Evolutionary conservation across 2,888 invertebrate genomes (phyloP).

Genomic region (Drosophila paucipuncta): DNA sequence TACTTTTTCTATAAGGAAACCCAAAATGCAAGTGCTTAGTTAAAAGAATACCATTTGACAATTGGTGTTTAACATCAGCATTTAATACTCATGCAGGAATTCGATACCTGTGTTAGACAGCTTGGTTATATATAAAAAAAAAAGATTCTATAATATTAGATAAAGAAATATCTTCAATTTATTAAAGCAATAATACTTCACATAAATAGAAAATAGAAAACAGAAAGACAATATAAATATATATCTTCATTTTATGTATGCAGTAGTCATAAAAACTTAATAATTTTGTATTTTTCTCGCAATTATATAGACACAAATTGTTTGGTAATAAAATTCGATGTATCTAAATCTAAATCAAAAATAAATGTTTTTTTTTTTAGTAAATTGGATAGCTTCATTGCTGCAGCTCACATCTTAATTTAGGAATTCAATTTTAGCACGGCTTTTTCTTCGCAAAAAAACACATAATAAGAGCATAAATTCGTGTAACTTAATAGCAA

Average conservation of each 20-base stretch:
- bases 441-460: neutral
- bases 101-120: neutral
- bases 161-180: neutral
- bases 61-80: neutral
- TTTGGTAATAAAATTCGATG: neutral
- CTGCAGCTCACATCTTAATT: neutral
- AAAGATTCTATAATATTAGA: too few relatives aligned
- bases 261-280: neutral
- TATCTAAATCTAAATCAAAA: neutral
- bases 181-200: neutral
- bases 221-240: neutral
- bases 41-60: neutral
- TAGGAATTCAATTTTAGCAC: neutral
- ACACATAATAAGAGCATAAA: neutral
- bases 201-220: neutral
- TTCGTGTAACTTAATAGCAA: neutral
- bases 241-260: neutral
- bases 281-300: neutral
- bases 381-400: neutral
- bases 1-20: slow-evolving; percentile 2
- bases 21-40: slow-evolving; percentile 5
- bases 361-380: neutral
- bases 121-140: neutral
- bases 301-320: neutral
- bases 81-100: too few relatives aligned